Base-by-base conservation (phyloP, 2,888 invertebrate genomes). In the Tenthredo scrophulariae region DNA sequence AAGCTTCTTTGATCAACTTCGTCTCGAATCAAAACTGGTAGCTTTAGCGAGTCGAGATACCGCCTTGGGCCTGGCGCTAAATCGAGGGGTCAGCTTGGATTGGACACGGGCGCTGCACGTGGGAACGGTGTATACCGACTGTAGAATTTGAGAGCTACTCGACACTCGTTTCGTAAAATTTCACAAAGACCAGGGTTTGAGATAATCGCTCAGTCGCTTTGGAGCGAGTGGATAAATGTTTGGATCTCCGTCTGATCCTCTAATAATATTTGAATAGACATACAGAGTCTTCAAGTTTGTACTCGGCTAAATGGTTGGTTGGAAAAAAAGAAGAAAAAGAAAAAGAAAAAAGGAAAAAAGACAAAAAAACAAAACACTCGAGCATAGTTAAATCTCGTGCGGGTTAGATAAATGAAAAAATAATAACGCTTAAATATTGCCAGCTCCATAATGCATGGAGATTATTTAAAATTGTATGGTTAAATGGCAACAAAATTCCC, bases 361-460 rank as follows among this genome's bases (percentile, higher is more conserved):
- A 22, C 22, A 43, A 37, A n/a, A 74, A 58, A 84, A 37, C 29
- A 77, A 50, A 33, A 54, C 50, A 54, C 33, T 77, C n/a, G 26
- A 46, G 50, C 26, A 46, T 10, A n/a, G 37, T n/a, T n/a, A 54
- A 54, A 29, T 54, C 13, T 26, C 15, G 77, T 80, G 13, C 46
- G 62, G 62, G 22, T 80, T 62, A 80, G 33, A 80, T 80, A 80
- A 80, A 50, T 50, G n/a, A 58, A 29, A 22, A 33, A 37, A 29
- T 22, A 22, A 37, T 22, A 40, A 22, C 33, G 46, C 33, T 67
- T n/a, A 13, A 33, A 67, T 29, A 46, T 83, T 62, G 88, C 88
- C 3, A 15, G 46, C 88, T 89, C 88, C 90, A 90, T 90, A 89
- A 90, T 90, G 88, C 88, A 86, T 87, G 86, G 84, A 88, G 82